Evolutionary conservation across 2,797 vertebrate genomes (phyloP), one percentile per base, ranked within the genome.

Genomic region (Pangasius djambal): DNA sequence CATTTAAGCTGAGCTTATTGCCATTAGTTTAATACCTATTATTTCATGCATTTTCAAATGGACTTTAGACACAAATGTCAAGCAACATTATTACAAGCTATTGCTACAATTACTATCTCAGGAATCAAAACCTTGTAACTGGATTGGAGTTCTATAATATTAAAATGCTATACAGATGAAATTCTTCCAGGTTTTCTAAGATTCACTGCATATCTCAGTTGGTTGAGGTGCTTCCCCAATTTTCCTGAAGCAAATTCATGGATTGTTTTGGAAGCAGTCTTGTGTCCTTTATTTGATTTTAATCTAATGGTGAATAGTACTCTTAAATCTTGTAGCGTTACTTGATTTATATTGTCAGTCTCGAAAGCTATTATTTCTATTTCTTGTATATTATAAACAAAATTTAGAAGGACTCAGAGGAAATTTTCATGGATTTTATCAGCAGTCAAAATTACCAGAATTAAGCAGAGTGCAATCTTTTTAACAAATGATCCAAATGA

Each of bases 31-130:
- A 92, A 93, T 92, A 91, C 85, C 63, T 90, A 93, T 93, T 91
- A 92, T 92, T 92, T 88, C 67, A 87, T 93, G 92, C 93, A 93
- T 95, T 93, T 93, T 92, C 90, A 93, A 94, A 90, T 55, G 55
- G 90, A 89, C 82, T 90, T 92, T 3, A 44, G 77, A 25, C 3
- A 79, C 89, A 92, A 93, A 93, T 94, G 85, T 92, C 89, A 93
- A 93, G 91, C 50, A 83, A 69, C n/a, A 16, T 63, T 65, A 83
- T 83, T 63, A 61, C 55, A 48, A 70, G 20, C 15, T 89, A 86
- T 72, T 69, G 25, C 83, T 59, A 74, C 57, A 67, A 34, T 52
- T 48, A 61, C 75, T 16, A 61, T n/a, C 52, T 61, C 40, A 40
- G 57, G 83, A 48, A 55, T 25, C n/a, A 61, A 59, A 86, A 57